Evolutionary conservation across 2,797 vertebrate species (phyloP).

Genomic region (Lophius americanus): DNA sequence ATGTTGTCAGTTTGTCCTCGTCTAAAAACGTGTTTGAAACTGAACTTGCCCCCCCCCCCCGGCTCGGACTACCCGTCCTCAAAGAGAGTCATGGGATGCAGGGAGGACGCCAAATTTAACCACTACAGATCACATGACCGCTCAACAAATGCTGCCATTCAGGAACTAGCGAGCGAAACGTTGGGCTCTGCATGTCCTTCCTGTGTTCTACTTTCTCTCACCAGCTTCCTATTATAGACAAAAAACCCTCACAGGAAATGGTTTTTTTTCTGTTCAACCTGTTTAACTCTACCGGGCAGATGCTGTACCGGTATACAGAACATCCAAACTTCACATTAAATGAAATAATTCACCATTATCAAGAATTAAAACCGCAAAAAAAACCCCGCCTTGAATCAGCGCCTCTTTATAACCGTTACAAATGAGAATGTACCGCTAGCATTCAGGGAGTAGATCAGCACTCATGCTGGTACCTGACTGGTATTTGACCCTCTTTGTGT

Average conservation of each 20-base stretch:
- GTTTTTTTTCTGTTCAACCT: not conserved
- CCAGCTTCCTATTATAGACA: not conserved
- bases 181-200: constrained; percentile 23
- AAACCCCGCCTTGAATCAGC: too few species aligned
- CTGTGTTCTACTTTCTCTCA: constrained; percentile 18
- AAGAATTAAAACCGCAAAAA: too few species aligned
- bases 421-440: too few species aligned
- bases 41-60: constrained; percentile 13
- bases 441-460: too few species aligned
- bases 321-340: too few species aligned
- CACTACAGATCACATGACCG: constrained; percentile 71
- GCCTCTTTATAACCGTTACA: too few species aligned
- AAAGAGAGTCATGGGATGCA: constrained; percentile 68
- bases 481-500: too few species aligned
- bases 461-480: too few species aligned
- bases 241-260: not conserved
- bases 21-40: constrained; percentile 3
- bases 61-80: constrained; percentile 26
- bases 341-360: too few species aligned
- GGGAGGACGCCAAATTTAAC: constrained; percentile 64
- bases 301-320: too few species aligned
- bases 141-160: constrained; percentile 69
- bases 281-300: too few species aligned
- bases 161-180: constrained; percentile 33
- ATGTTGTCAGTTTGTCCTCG: constrained; percentile 6